phyloP scores from a whole-genome alignment of 2,797 vertebrate species.

The Setipinna tenuifilis region DNA sequence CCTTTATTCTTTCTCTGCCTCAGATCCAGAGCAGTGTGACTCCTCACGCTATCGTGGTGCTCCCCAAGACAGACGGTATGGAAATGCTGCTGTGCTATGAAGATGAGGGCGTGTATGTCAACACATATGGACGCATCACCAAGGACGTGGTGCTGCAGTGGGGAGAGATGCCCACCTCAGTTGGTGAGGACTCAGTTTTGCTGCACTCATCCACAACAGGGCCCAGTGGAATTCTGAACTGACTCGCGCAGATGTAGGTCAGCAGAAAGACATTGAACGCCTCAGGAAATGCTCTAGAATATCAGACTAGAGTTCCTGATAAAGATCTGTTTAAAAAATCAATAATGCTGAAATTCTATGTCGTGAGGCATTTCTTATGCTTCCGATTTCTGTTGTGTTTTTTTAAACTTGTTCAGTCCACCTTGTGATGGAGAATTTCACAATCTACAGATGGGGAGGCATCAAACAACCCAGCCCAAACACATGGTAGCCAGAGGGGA shows the following conservation, averaged over 20 bases:
- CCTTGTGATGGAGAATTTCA: too few relatives aligned
- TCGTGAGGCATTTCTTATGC: too few relatives aligned
- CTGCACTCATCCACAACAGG: not conserved
- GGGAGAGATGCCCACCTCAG: conserved; percentile 90
- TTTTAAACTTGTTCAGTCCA: too few relatives aligned
- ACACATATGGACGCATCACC: conserved; percentile 87
- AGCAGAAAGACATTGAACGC: not conserved
- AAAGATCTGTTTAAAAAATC: too few relatives aligned
- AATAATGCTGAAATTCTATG: too few relatives aligned
- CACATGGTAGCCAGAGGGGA: conserved; percentile 18
- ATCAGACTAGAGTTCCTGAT: too few relatives aligned
- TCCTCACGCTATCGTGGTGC: conserved; percentile 88
- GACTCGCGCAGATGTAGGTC: not conserved
- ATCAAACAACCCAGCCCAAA: conserved; percentile 30
- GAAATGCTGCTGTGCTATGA: conserved; percentile 91
- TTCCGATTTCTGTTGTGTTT: too few relatives aligned
- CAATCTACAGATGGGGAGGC: not conserved
- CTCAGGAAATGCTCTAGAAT: not conserved
- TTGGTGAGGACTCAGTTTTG: conserved; percentile 70
- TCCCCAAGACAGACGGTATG: conserved; percentile 89
- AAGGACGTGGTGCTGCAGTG: conserved; percentile 90
- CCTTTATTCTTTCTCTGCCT: conserved; percentile 47
- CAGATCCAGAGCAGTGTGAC: conserved; percentile 89
- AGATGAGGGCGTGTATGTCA: conserved; percentile 88
- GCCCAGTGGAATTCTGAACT: not conserved